Base-by-base conservation (phyloP, 37 sponge, comb jelly and placozoan species). In the Beroe forskalii region DNA sequence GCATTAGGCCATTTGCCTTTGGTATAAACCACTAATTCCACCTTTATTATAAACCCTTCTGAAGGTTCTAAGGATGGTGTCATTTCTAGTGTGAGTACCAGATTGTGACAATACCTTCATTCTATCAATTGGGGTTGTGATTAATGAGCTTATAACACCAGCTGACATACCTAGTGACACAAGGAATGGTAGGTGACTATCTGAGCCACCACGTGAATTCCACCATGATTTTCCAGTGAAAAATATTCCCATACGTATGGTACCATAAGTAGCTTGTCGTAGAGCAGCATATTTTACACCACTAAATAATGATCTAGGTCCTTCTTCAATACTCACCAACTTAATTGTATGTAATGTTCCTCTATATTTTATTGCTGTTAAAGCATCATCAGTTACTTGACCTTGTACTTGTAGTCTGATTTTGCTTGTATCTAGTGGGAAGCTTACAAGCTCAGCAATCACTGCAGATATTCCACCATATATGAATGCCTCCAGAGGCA, bases 351-450 rank as follows among this genome's bases (percentile, higher is more conserved):
- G 86, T 0, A 80, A 80, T 38, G 86, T 80, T 43, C 86, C 86
- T 24, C 86, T 35, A 44, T 80, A 80, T 44, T 80, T 80, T 43
- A 80, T 80, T n/a, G 86, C 86, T 23, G 86, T 44, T 6, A 80
- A 31, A 23, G 86, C 86, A n/a, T 80, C 86, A 80, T 80, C 86
- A n/a, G 86, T 80, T 22, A 80, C 48, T 44, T 80, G 86, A 38
- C 86, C 86, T 27, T 80, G 86, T n/a, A 80, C 86, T 42, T 80
- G 86, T 6, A 80, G 55, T 12, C 86, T 35, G 9, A 80, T 80
- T 42, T 80, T 80, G 42, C 86, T 38, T 41, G 86, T 80, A 44
- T 80, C 86, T 6, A 80, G 22, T 12, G 86, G 86, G 55, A 38
- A 80, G 27, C 86, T 80, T 1, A 43, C 55, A 44, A 80, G 48